Percentiles rank a stretch among this genome's conserved stretches.
Conservation (phyloP, 2,888 invertebrate genomes). For the Oscheius sp. region DNA sequence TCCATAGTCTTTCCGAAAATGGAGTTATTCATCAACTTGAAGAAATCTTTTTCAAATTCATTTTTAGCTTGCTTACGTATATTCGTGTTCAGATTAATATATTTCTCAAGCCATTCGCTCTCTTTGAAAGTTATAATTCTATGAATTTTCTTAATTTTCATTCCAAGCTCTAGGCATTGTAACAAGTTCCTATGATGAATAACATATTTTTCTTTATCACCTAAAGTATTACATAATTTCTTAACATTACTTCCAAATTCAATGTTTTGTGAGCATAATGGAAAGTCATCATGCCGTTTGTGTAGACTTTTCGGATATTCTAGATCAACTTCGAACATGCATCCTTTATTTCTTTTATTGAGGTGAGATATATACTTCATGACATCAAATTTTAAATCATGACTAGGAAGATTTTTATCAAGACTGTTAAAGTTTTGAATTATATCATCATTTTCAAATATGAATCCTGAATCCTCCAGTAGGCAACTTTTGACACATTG, state of each 20-base stretch:
- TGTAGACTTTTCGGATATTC: slow-evolving; percentile 71
- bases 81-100: slow-evolving; percentile 45
- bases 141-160: too few species aligned
- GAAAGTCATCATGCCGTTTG: slow-evolving; percentile 65
- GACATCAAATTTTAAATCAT: not conserved
- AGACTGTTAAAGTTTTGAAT: not conserved
- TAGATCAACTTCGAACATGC: slow-evolving; percentile 72
- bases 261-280: slow-evolving; percentile 52
- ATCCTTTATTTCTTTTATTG: slow-evolving; percentile 51
- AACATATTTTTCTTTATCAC: slow-evolving; percentile 44
- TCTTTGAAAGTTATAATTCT: slow-evolving; percentile 28
- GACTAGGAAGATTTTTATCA: too few species aligned
- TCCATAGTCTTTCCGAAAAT: too few species aligned
- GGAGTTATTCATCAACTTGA: slow-evolving; percentile 70
- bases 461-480: too few species aligned
- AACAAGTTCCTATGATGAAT: slow-evolving; percentile 43
- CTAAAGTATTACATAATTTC: slow-evolving; percentile 43
- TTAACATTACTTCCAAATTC: slow-evolving; percentile 31
- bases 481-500: slow-evolving; percentile 60
- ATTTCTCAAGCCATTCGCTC: slow-evolving; percentile 25
- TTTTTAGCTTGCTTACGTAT: slow-evolving; percentile 55
- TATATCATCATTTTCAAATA: not conserved
- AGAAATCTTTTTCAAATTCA: slow-evolving; percentile 71
- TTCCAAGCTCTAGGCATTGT: slow-evolving; percentile 18
- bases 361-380: not conserved